phyloP scores from a whole-genome alignment of 2,113 vertebrate genomes.

The Entomyzon cyanotis region DNA sequence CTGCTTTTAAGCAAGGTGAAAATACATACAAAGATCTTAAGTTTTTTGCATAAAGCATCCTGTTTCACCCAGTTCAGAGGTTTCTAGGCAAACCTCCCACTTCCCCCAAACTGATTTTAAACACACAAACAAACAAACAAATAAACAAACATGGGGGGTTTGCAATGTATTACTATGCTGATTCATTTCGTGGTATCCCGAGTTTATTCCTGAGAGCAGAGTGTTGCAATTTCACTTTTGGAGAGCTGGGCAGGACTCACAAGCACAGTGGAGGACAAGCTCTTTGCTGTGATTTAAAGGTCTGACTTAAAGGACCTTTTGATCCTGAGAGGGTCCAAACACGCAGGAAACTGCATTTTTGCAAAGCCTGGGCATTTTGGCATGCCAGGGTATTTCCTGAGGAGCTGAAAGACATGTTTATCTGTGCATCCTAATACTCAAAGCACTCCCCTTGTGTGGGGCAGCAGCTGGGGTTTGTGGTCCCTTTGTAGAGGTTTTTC shows the following conservation, averaged over 20 bases:
- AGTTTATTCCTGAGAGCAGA: background rate
- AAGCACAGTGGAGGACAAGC: rapidly evolving
- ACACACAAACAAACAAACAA: background rate
- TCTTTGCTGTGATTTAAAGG: background rate
- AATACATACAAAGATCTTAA: background rate
- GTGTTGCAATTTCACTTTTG: background rate
- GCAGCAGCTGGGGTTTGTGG: background rate
- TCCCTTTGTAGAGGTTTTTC: background rate
- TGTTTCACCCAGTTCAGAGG: background rate
- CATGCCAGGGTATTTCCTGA: background rate
- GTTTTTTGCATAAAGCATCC: background rate
- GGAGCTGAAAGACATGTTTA: background rate
- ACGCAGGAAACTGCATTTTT: background rate
- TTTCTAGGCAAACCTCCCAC: background rate
- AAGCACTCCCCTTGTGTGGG: background rate
- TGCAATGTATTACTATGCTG: background rate
- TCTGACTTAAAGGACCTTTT: background rate
- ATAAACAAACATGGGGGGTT: background rate
- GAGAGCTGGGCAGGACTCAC: background rate
- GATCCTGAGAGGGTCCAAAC: background rate
- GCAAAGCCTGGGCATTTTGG: background rate
- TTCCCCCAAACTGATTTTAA: background rate
- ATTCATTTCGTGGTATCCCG: background rate
- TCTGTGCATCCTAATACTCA: background rate
- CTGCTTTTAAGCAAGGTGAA: background rate